Base-by-base conservation (phyloP, 1,140 invertebrate genomes). In the Portunus trituberculatus region DNA sequence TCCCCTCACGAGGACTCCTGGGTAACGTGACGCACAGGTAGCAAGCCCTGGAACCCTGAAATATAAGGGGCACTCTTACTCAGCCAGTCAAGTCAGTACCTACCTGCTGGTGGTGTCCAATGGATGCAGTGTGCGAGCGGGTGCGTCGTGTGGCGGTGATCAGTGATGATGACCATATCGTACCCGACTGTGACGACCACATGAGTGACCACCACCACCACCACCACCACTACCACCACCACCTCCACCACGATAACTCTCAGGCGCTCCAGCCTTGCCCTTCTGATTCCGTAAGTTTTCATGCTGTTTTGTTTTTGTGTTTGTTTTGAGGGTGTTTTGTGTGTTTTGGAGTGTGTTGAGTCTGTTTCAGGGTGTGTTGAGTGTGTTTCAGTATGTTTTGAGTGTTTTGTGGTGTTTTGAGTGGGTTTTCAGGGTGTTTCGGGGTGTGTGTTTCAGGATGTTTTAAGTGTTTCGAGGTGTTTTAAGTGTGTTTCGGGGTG, bases 121-220 rank as follows among this genome's bases (percentile, higher is more conserved):
- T 95, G 94, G 94, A 95, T 67, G 94, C 94, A 4, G 94, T 95
- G 94, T 87, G 76, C 52, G 94, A 95, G 84, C 82, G 94, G 10
- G 94, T 95, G 28, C 94, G 94, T 92, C 94, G 94, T n/a, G 94
- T 95, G 46, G 94, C 94, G 16, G 94, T 95, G 45, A 95, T 95
- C n/a, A 76, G 94, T 95, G 94, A 95, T 92, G 94, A 95, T 86
- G 94, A 95, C 91, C 94, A 95, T 16, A 95, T 95, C 16, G 94
- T 95, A 4, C 94, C 94, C 7, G 91, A 95, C 83, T 95, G 94
- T 31, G 94, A 95, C 91, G 91, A 76, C 90, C 90, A 95, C 84
- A 95, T 95, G 94, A 95, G 28, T 48, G 94, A 95, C 14, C 32
- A 82, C 4, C 89, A 95, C 90, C 67, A 92, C 89, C 82, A 25